These are phyloP conservation scores for Drosophila lacertosa DNA, from an alignment of 1,140 invertebrate genomes.

Conservation along the genomic window DNA sequence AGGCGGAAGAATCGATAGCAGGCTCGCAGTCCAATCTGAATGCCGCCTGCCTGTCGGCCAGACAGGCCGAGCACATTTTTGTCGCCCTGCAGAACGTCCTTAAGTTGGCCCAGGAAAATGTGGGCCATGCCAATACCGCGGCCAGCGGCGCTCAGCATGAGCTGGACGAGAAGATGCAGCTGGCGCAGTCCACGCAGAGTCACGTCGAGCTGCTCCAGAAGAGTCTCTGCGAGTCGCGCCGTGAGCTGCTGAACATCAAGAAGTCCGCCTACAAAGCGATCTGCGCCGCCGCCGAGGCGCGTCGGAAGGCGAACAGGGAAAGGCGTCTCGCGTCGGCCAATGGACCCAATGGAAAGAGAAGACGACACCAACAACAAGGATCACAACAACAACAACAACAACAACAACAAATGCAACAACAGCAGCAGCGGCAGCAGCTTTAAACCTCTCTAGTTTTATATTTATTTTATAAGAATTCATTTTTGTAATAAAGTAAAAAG, in stretches of 20 bases:
- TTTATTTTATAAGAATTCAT: background rate
- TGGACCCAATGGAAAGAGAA: too few species aligned
- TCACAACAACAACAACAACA: background rate
- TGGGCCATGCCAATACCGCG: slow-evolving; percentile 85
- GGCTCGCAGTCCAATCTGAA: slow-evolving; percentile 86
- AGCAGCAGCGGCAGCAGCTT: background rate
- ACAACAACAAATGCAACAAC: too few species aligned
- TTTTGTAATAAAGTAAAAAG: too few species aligned
- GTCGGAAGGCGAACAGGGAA: slow-evolving; percentile 45
- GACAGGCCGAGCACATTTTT: slow-evolving; percentile 85
- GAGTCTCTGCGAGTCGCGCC: slow-evolving; percentile 85
- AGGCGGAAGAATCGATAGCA: slow-evolving; percentile 86
- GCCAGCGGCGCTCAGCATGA: slow-evolving; percentile 86
- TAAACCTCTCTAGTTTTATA: background rate
- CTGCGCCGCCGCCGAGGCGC: slow-evolving; percentile 86
- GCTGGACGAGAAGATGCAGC: slow-evolving; percentile 86
- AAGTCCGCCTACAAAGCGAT: slow-evolving; percentile 87
- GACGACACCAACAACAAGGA: background rate
- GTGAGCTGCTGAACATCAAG: slow-evolving; percentile 87
- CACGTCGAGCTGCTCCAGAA: slow-evolving; percentile 86
- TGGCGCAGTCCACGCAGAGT: slow-evolving; percentile 86
- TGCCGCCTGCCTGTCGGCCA: slow-evolving; percentile 85
- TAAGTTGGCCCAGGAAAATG: slow-evolving; percentile 85
- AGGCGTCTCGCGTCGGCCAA: too few species aligned
- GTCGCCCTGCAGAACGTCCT: slow-evolving; percentile 84